Conservation (phyloP, 2,113 vertebrate species). For the Sardina pilchardus region DNA sequence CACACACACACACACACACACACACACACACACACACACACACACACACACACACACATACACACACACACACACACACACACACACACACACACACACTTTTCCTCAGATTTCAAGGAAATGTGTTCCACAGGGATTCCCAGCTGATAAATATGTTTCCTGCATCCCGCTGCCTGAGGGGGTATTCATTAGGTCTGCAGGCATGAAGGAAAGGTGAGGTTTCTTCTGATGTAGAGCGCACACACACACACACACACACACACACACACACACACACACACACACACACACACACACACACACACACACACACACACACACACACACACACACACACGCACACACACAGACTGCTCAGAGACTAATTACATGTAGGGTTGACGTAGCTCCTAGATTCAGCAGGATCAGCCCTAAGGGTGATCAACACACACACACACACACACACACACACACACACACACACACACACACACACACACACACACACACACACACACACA, state of each 20-base stretch:
- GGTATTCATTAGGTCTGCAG: neutral
- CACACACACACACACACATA: neutral
- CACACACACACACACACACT: neutral
- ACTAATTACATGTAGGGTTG: neutral
- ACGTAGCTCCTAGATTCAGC: neutral
- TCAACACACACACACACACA: neutral
- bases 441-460: slow-evolving; percentile 7
- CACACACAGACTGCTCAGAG: neutral
- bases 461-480: neutral
- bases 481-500: too few species aligned
- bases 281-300: neutral
- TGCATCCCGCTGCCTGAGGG: neutral
- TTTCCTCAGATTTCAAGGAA: neutral
- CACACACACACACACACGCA: slow-evolving; percentile 1
- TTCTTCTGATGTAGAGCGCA: neutral
- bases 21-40: too few species aligned
- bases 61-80: neutral
- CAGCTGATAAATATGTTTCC: neutral
- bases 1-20: neutral
- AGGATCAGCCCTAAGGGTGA: too few species aligned
- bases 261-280: neutral
- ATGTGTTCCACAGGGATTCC: neutral
- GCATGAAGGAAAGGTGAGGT: neutral
- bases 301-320: neutral
- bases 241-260: neutral